Conservation (phyloP, 2,113 vertebrate species). For the Probosciger aterrimus region DNA sequence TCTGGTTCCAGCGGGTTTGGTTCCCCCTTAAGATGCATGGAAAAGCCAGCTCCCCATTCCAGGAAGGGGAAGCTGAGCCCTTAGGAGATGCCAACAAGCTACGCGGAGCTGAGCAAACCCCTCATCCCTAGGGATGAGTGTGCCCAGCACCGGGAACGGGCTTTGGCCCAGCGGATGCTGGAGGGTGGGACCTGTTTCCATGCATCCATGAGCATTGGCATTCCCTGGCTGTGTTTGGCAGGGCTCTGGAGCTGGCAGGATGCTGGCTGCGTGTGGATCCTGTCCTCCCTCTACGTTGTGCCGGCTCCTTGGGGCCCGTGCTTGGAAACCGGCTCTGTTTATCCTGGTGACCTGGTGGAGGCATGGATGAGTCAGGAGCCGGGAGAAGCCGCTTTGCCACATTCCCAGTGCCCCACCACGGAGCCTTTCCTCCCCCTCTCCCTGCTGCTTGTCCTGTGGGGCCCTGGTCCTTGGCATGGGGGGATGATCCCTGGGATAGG, state of each 20-base stretch:
- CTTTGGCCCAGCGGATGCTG: neutral
- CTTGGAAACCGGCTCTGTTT: conserved; percentile 28
- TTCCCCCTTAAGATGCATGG: neutral
- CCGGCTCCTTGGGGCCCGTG: neutral
- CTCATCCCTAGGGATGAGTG: neutral
- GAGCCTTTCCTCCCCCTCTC: neutral
- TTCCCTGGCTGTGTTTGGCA: neutral
- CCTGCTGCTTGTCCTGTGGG: neutral
- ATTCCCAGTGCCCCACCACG: neutral
- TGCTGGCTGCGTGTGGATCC: neutral
- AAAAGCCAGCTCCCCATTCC: neutral
- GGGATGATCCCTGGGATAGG: rapidly evolving
- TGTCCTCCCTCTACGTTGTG: neutral
- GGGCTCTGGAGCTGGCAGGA: neutral
- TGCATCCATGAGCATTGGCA: neutral
- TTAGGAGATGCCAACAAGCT: neutral
- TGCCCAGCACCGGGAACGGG: neutral
- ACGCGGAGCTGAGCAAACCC: rapidly evolving
- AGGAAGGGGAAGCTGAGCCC: neutral
- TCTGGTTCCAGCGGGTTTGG: neutral
- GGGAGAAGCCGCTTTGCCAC: conserved; percentile 34
- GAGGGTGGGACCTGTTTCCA: neutral
- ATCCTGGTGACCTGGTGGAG: conserved; percentile 48
- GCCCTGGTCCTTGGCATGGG: neutral
- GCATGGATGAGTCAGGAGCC: conserved; percentile 51